These are phyloP conservation scores for Thera obeliscata DNA, from an alignment of 2,888 invertebrate species.

Conservation along the genomic window DNA sequence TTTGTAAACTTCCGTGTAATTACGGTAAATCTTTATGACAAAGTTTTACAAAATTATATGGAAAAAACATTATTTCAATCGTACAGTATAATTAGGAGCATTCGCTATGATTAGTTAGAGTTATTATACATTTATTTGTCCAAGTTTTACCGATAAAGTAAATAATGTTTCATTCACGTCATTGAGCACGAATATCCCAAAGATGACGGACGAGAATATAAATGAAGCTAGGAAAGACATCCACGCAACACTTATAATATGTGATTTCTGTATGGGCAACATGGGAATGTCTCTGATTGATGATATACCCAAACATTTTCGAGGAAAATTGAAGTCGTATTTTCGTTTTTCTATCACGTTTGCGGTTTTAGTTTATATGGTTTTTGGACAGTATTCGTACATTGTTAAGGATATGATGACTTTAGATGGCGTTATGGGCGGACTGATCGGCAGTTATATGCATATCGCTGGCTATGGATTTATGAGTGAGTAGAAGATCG, in stretches of 20 bases:
- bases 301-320: slow-evolving; percentile 44
- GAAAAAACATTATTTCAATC: neutral
- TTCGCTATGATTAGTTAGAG: neutral
- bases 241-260: slow-evolving; percentile 54
- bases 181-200: slow-evolving; percentile 11
- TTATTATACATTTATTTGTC: neutral
- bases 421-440: slow-evolving; percentile 55
- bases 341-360: slow-evolving; percentile 50
- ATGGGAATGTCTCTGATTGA: slow-evolving; percentile 63
- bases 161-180: slow-evolving; percentile 3
- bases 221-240: slow-evolving; percentile 55
- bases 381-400: slow-evolving; percentile 57
- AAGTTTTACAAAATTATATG: slow-evolving; percentile 9
- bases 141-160: neutral
- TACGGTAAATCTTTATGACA: slow-evolving; percentile 7
- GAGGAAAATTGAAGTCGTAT: slow-evolving; percentile 45
- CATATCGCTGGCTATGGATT: slow-evolving; percentile 69
- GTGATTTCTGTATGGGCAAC: slow-evolving; percentile 59
- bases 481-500: slow-evolving; percentile 60
- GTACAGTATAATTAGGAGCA: neutral
- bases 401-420: slow-evolving; percentile 52
- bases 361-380: slow-evolving; percentile 49
- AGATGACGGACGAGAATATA: slow-evolving; percentile 35
- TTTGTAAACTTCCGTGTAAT: slow-evolving; percentile 8
- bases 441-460: slow-evolving; percentile 62